Evolutionary conservation across 1,140 invertebrate species (phyloP), one percentile per base, ranked within the genome.

Genomic region (Zophobas atratus): DNA sequence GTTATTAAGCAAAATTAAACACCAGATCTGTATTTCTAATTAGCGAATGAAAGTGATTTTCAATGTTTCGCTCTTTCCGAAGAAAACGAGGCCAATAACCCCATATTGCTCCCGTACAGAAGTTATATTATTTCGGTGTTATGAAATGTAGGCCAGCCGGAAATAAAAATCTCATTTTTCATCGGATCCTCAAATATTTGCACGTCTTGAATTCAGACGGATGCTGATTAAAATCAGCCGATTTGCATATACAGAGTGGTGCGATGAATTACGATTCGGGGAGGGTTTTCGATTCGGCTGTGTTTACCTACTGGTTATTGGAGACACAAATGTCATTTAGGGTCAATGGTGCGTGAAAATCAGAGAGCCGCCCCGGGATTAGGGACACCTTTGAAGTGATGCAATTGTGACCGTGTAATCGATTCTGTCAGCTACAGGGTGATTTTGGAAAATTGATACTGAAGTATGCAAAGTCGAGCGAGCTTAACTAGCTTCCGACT

Each of bases 1-100:
- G 49, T 51, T 51, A 57, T 57, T 8, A 57, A 34, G 55, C 34
- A 53, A 57, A 57, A 57, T 57, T 34, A 57, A 34, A 20, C 32
- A 4, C 35, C 33, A 35, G 55, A 57, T 51, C 49, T 51, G 49
- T 51, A 51, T 4, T 6, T 4, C 4, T 57, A 35, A 57, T 57
- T 57, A 57, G 32, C 34, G 55, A 57, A 57, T 57, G 55, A 57
- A 57, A 57, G 55, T 57, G 55, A 67, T 63, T 63, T 41, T 2
- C 8, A 51, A 70, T 43, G 20, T 39, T 70, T 38, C 36, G n/a
- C 38, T 6, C 8, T 70, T 70, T 43, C 63, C 36, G 41, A 70
- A 70, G 36, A 70, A 73, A 51, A 73, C 6, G 41, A 71, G 67
- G 67, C 2, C 67, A 71, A 46, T 71, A 71, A 71, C 67, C 67